Conservation (phyloP, 2,113 vertebrate genomes). For the Ranitomeya imitator region DNA sequence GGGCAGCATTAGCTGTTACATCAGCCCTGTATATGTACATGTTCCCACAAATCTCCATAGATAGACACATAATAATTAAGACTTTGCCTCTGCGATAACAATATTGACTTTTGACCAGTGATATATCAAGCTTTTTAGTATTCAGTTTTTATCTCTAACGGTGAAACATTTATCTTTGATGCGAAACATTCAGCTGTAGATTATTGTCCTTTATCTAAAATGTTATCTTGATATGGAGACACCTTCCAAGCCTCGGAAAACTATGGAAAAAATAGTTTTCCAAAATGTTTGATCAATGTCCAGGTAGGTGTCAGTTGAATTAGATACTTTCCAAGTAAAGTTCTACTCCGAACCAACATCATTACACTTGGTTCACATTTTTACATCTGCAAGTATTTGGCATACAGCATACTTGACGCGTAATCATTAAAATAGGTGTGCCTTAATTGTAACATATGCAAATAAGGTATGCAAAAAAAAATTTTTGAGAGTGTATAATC, state of each 20-base stretch:
- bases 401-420: too few species aligned
- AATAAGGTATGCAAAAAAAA: too few species aligned
- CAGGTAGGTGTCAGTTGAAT: not conserved
- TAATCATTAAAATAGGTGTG: too few species aligned
- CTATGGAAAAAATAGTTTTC: not conserved
- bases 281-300: not conserved
- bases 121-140: not conserved
- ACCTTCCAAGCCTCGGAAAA: not conserved
- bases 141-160: not conserved
- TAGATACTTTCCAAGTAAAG: not conserved
- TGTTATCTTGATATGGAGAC: slow-evolving; percentile 8
- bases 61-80: not conserved
- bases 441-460: too few species aligned
- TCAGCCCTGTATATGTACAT: not conserved
- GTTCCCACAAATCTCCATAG: not conserved
- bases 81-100: slow-evolving; percentile 1
- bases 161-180: slow-evolving; percentile 4
- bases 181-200: slow-evolving; percentile 2
- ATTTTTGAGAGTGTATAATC: too few species aligned
- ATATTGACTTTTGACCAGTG: not conserved
- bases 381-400: too few species aligned
- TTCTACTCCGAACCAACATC: not conserved
- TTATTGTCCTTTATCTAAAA: slow-evolving; percentile 8
- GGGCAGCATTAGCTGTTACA: too few species aligned
- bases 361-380: not conserved